Conservation (phyloP, 1,140 invertebrate species). For the Drosophila ercepeae region DNA sequence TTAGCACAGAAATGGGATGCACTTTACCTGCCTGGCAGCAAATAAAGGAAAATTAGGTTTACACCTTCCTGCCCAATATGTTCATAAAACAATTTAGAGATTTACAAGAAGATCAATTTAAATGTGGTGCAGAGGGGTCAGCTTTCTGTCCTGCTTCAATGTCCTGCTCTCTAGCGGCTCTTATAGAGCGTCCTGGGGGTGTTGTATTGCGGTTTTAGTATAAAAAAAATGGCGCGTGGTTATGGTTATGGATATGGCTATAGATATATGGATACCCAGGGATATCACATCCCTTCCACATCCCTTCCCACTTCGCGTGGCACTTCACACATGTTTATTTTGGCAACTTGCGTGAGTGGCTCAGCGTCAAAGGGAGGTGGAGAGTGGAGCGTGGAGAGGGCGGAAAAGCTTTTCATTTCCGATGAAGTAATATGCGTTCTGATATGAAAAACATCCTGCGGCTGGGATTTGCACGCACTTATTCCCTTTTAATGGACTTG, state of each 20-base stretch:
- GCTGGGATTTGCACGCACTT: constrained; percentile 79
- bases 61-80: constrained; percentile 76
- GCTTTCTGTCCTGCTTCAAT: neutral
- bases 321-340: constrained; percentile 67
- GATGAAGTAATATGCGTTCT: constrained; percentile 78
- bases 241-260: constrained; percentile 23
- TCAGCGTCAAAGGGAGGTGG: neutral
- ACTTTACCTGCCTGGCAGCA: constrained; percentile 52
- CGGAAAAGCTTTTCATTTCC: constrained; percentile 61
- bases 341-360: constrained; percentile 34
- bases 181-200: constrained; percentile 11
- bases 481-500: constrained; percentile 81
- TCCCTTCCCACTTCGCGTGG: constrained; percentile 16
- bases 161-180: neutral
- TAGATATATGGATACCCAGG: constrained; percentile 11
- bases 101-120: constrained; percentile 75
- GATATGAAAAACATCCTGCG: constrained; percentile 74
- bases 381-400: neutral
- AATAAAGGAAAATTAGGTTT: constrained; percentile 80
- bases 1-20: constrained; percentile 10
- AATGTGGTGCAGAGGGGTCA: constrained; percentile 48
- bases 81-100: constrained; percentile 80
- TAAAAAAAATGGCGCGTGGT: constrained; percentile 54
- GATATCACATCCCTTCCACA: constrained; percentile 14
- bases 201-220: constrained; percentile 48